Conservation (phyloP, 2,797 vertebrate genomes). For the Lepidocolaptes lacrymiger region DNA sequence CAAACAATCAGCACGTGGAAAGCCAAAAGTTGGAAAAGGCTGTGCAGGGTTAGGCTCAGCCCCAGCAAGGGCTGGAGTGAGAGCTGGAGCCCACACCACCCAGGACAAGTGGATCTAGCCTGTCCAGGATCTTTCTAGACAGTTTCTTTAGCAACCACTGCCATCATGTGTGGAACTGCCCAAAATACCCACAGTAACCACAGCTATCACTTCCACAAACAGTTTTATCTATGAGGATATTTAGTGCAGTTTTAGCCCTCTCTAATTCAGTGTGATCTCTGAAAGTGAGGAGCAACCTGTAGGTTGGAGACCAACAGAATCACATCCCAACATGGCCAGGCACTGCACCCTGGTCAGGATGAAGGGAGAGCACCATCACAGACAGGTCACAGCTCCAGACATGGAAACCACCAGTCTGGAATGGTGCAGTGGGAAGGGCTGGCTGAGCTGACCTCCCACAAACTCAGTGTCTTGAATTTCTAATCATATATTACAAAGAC, state of each 20-base stretch:
- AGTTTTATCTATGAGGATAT: background rate
- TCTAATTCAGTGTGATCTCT: background rate
- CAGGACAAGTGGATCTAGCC: background rate
- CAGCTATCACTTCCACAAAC: background rate
- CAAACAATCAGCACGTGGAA: background rate
- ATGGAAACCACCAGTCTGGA: background rate
- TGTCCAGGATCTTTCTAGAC: background rate
- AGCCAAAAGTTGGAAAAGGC: background rate
- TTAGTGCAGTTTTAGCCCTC: background rate
- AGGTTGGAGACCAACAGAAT: background rate
- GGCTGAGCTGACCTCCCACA: background rate
- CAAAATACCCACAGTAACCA: background rate
- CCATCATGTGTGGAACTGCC: background rate
- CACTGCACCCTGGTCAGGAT: background rate
- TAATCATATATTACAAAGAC: background rate
- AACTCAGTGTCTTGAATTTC: background rate
- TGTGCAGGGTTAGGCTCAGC: background rate
- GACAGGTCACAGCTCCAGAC: background rate
- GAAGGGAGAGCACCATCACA: accelerated
- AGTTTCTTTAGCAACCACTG: background rate
- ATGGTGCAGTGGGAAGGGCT: background rate
- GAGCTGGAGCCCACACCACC: background rate
- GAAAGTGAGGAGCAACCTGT: background rate
- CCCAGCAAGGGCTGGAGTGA: background rate
- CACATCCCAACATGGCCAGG: accelerated